Conservation (phyloP, 2,113 vertebrate genomes). For the Piprites chloris region DNA sequence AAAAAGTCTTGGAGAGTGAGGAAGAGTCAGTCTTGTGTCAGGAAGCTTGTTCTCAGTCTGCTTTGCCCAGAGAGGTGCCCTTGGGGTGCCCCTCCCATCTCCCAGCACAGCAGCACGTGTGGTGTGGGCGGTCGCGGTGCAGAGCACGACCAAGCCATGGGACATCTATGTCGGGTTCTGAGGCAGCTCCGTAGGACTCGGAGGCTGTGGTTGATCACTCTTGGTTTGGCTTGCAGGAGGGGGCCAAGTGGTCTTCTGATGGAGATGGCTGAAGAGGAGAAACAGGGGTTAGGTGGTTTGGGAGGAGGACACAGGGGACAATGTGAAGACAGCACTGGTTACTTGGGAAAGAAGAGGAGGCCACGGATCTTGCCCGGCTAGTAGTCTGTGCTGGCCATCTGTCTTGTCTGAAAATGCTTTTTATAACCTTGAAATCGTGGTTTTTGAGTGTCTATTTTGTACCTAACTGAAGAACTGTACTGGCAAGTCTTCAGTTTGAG, state of each 20-base stretch:
- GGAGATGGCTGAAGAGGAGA: slow-evolving; percentile 52
- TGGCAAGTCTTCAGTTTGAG: neutral
- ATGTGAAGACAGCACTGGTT: neutral
- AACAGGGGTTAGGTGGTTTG: neutral
- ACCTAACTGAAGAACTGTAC: neutral
- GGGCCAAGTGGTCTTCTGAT: slow-evolving; percentile 60
- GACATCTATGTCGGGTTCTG: neutral
- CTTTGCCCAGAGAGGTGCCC: neutral
- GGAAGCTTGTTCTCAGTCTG: neutral
- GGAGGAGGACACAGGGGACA: neutral
- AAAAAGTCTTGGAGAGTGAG: neutral
- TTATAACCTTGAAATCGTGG: neutral
- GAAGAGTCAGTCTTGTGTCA: neutral
- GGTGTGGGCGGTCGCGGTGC: neutral
- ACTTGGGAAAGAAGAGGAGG: neutral
- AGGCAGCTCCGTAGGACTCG: neutral
- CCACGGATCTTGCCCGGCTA: neutral
- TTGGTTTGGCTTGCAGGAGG: slow-evolving; percentile 24
- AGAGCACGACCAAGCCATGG: neutral
- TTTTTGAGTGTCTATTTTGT: neutral
- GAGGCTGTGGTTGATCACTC: neutral
- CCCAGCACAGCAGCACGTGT: neutral
- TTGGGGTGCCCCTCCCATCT: neutral
- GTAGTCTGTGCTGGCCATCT: neutral
- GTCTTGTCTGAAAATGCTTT: neutral